These are phyloP conservation scores for Peribatodes rhomboidaria DNA, from an alignment of 2,888 invertebrate species.

Conservation along the genomic window DNA sequence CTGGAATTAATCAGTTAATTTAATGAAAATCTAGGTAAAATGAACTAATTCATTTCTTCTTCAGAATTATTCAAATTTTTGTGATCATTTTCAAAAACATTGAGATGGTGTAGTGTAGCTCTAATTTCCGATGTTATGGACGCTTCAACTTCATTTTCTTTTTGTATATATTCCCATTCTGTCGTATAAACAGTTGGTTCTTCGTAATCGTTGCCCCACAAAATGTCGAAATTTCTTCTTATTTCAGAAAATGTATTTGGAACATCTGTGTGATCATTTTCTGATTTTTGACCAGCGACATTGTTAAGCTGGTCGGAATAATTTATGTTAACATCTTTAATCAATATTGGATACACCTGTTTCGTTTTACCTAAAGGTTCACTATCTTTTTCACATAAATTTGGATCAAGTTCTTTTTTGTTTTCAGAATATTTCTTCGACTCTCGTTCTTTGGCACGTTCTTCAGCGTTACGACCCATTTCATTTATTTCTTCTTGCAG, in stretches of 20 bases:
- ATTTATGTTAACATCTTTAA: constrained; percentile 30
- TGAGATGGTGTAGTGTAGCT: constrained; percentile 19
- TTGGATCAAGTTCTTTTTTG: constrained; percentile 8
- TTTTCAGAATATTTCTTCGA: not conserved
- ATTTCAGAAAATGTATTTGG: constrained; percentile 37
- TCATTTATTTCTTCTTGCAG: constrained; percentile 66
- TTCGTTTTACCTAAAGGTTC: constrained; percentile 3
- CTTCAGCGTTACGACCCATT: constrained; percentile 51
- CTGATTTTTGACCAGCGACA: constrained; percentile 20
- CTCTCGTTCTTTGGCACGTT: constrained; percentile 20
- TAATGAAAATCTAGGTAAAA: too few relatives aligned
- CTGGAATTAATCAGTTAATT: too few relatives aligned
- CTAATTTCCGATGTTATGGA: constrained; percentile 31
- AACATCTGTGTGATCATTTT: not conserved
- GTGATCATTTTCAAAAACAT: constrained; percentile 6
- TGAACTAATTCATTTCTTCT: constrained; percentile 5
- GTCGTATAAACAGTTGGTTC: constrained; percentile 14
- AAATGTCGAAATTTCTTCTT: constrained; percentile 38
- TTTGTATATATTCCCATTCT: constrained; percentile 1
- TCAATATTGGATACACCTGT: constrained; percentile 33
- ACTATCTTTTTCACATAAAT: not conserved
- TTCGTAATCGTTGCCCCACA: constrained; percentile 41
- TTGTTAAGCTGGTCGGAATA: constrained; percentile 13
- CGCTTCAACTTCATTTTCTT: constrained; percentile 22
- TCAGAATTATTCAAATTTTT: constrained; percentile 20